Conservation (phyloP, 23 tunicate species). For the Trididemnum nubilum region DNA sequence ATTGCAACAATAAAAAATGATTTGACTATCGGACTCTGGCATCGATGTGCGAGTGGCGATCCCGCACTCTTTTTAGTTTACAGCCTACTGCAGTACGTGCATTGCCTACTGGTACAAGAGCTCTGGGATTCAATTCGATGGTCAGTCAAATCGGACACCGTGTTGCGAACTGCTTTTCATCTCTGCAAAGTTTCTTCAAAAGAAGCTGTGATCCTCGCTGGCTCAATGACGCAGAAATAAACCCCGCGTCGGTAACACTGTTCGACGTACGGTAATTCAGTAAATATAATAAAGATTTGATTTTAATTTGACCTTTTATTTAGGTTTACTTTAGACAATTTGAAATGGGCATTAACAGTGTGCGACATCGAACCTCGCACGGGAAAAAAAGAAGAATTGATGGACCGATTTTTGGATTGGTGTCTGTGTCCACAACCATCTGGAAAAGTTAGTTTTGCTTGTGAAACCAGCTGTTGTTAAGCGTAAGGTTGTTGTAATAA, state of each 20-base stretch:
- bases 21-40: no score
- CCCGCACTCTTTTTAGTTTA: no score
- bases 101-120: background rate
- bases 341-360: conserved; percentile 80
- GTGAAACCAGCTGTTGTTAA: no score
- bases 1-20: no score
- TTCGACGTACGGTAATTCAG: background rate
- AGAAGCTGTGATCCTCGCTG: background rate
- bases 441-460: conserved; percentile 40
- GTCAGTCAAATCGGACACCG: background rate
- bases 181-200: background rate
- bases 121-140: background rate
- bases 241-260: background rate
- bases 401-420: conserved; percentile 70
- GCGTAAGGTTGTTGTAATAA: no score
- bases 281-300: background rate
- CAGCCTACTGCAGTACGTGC: no score
- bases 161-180: background rate
- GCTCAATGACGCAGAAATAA: background rate
- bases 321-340: conserved; percentile 73
- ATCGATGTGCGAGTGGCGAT: no score
- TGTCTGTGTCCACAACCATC: conserved; percentile 74
- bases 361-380: conserved; percentile 47
- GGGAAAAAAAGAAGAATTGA: conserved; percentile 70
- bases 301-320: background rate